A percentile compares a stretch with the other conserved stretches of the same genome.
Conservation (phyloP, 2,113 vertebrate species). For the Pogona vitticeps region DNA sequence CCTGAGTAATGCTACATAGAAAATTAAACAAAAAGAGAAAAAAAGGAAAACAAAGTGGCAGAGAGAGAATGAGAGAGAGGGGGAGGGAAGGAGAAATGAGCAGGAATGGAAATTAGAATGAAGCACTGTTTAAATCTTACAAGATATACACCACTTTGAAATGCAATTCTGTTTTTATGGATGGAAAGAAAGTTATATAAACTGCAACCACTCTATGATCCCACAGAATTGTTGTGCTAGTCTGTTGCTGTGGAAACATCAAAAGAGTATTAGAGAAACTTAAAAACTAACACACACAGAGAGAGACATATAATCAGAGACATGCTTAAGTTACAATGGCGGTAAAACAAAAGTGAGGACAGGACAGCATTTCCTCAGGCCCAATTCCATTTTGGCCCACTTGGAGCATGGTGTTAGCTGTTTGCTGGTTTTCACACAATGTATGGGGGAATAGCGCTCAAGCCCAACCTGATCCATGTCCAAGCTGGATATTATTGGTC, state of each 20-base stretch:
- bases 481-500: no score
- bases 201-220: neutral
- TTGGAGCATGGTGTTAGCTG: no score
- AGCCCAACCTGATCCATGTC: no score
- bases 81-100: neutral
- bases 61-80: neutral
- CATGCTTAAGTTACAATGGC: neutral
- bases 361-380: no score
- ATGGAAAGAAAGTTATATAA: neutral
- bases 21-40: conserved; percentile 51
- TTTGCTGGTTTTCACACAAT: no score
- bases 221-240: neutral
- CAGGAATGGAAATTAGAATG: conserved; percentile 27
- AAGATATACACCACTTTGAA: conserved; percentile 4
- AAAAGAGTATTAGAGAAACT: neutral
- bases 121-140: conserved; percentile 12
- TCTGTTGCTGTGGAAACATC: neutral
- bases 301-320: neutral
- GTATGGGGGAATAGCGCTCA: no score
- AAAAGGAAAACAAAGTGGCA: no score
- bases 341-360: neutral
- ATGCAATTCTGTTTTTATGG: neutral
- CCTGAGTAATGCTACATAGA: conserved; percentile 19
- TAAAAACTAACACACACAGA: neutral
- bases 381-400: no score